Evolutionary conservation across 2,888 invertebrate genomes (phyloP), one percentile per base, ranked within the genome.

Genomic region (Rhopalosiphum nymphaeae): DNA sequence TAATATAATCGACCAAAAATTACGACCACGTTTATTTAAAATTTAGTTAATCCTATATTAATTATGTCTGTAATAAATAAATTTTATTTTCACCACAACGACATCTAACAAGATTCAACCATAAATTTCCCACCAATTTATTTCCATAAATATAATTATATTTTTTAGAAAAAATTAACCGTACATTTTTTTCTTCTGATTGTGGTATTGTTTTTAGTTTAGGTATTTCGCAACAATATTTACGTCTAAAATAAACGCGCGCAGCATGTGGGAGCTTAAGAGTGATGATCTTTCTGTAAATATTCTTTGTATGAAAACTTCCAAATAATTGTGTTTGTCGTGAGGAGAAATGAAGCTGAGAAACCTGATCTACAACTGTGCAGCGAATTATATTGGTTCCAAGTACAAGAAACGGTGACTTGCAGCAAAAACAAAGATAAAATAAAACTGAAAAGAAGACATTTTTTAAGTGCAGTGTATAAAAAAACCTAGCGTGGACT

Each of bases 391-490:
- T 57, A 85, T 85, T 44, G 85, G 29, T n/a, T 89, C 44, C 3
- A 3, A n/a, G 44, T 89, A 44, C 16, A 29, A 42, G 42, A 57
- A 56, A 5, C 21, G 56, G 26, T n/a, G 49, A 91, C 36, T 85
- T 44, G 42, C 44, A 49, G 21, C 29, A 21, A 29, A 49, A 67
- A 49, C 67, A 49, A 46, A 46, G 49, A 46, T 78, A 78, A 67
- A 49, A n/a, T 13, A 61, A 67, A 46, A 91, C 90, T 29, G 42
- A 29, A 26, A 42, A 57, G 29, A 26, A 89, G 46, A 89, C n/a
- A 89, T 49, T 89, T 91, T 89, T 85, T 85, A 53, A 26, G 85
- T 44, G 42, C 42, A n/a, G 29, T 56, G n/a, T 56, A 84, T 26
- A 78, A 49, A 49, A 91, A 78, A 36, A 53, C 3, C 53, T 11